Percentiles rank a stretch among this genome's conserved stretches.
Evolutionary conservation across 1,140 invertebrate species (phyloP).

Genomic region (Brachionus paranguensis): DNA sequence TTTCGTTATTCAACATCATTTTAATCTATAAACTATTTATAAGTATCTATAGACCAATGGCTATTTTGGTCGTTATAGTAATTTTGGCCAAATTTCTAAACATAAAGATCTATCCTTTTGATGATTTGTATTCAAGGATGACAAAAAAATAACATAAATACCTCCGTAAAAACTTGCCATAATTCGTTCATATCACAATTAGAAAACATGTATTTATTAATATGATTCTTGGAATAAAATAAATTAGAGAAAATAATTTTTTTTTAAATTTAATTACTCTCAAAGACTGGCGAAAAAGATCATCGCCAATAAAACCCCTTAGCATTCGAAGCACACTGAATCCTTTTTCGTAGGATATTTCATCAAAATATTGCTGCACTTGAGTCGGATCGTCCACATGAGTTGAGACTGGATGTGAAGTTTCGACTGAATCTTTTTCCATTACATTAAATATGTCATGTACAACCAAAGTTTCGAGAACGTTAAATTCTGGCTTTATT

Average conservation of each 20-base stretch:
- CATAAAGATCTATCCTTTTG: background rate
- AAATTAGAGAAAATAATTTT: background rate
- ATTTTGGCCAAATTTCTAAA: constrained; percentile 40
- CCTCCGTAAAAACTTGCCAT: constrained; percentile 58
- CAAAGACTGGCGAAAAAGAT: constrained; percentile 48
- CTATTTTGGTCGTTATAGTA: constrained; percentile 44
- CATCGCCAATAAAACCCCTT: constrained; percentile 49
- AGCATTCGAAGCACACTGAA: constrained; percentile 52
- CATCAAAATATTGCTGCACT: constrained; percentile 51
- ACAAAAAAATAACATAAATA: constrained; percentile 40
- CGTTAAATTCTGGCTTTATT: constrained; percentile 50
- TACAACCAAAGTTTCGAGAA: constrained; percentile 40
- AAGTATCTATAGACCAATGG: constrained; percentile 44
- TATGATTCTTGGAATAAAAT: constrained; percentile 44
- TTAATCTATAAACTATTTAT: background rate
- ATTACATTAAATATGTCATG: constrained; percentile 52
- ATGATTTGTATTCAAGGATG: constrained; percentile 21
- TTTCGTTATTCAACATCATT: background rate
- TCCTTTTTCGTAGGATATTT: constrained; percentile 54
- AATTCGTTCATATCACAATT: constrained; percentile 51
- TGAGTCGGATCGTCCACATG: constrained; percentile 49
- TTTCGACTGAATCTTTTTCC: constrained; percentile 54
- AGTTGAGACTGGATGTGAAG: constrained; percentile 55
- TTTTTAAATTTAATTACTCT: constrained; percentile 43
- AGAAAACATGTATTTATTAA: constrained; percentile 49